Percentiles rank a stretch among this genome's conserved stretches.
These are phyloP conservation scores for Cephus runcator DNA, from an alignment of 2,888 invertebrate species.

Conservation along the genomic window DNA sequence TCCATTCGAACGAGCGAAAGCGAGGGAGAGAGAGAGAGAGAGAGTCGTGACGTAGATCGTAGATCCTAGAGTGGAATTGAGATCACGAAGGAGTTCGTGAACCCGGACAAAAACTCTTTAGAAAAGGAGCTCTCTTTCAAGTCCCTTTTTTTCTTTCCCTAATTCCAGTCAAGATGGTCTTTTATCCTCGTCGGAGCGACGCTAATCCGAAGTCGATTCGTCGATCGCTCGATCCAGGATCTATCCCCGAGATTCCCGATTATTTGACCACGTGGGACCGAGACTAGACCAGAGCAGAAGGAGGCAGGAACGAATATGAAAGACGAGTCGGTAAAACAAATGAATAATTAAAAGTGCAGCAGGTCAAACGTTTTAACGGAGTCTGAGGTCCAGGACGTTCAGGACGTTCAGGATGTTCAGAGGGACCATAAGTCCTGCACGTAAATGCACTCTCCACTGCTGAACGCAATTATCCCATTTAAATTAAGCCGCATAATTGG, in stretches of 20 bases:
- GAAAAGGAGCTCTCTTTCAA: background rate
- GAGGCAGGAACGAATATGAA: background rate
- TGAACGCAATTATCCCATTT: constrained; percentile 63
- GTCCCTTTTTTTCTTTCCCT: background rate
- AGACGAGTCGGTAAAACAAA: background rate
- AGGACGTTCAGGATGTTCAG: constrained; percentile 32
- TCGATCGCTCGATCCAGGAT: background rate
- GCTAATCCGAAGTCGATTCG: background rate
- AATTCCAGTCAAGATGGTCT: background rate
- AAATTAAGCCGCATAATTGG: constrained; percentile 64
- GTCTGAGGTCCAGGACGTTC: constrained; percentile 32
- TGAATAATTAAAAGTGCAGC: constrained; percentile 10
- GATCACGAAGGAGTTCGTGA: background rate
- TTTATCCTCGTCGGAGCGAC: background rate
- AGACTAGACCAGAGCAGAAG: background rate
- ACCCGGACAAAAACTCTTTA: background rate
- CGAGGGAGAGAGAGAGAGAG: too few species aligned
- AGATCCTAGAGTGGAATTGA: background rate
- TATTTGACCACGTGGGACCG: background rate
- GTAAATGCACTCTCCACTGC: constrained; percentile 24
- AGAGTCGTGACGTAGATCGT: background rate
- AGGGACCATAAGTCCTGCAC: background rate
- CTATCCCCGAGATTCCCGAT: too few species aligned
- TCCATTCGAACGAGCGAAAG: too few species aligned
- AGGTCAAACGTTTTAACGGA: background rate